Base-by-base conservation (phyloP, 2,888 invertebrate species). In the Baccha elongata region DNA sequence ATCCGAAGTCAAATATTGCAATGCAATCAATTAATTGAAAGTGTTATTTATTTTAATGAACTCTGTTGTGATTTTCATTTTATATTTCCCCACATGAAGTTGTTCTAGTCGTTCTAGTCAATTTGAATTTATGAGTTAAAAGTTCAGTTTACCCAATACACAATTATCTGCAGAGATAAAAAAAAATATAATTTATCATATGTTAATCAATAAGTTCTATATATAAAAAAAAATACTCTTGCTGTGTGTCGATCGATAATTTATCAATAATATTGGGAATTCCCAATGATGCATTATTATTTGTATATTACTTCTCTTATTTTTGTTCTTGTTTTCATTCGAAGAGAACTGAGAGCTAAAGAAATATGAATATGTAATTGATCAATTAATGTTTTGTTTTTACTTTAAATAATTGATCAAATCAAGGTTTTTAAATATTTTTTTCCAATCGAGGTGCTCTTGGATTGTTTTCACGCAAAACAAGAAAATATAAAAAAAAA, bases 261-360 rank as follows among this genome's bases (percentile, higher is more conserved):
- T 76, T 65, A 81, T 81, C 71, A 40, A 44, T 48, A n/a, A n/a
- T 52, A 73, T 46, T 71, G 65, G 81, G 81, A 67, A 76, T 81
- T 81, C 71, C 81, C 81, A 67, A 53, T 81, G 81, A 81, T 76
- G 76, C 67, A 76, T 81, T 75, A n/a, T 71, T 71, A 64, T 74
- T 11, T 15, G 15, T 44, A 32, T 17, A 17, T 4, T n/a, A 11
- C 19, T 44, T 17, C 44, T 13, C n/a, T 4, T 21, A 11, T 52
- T 50, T 3, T 40, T 40, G 7, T 42, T 42, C 11, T 17, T n/a
- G 6, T 17, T 35, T 35, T 19, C 17, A 17, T 7, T 19, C 19
- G 32, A 19, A n/a, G 1, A 32, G 5, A 42, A n/a, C 5, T 2
- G 42, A 13, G 46, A 48, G 1, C 21, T 21, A n/a, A 5, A 23